Percentiles rank a stretch among this genome's conserved stretches.
Conservation (phyloP, 2,797 vertebrate genomes). For the Iguana delicatissima region DNA sequence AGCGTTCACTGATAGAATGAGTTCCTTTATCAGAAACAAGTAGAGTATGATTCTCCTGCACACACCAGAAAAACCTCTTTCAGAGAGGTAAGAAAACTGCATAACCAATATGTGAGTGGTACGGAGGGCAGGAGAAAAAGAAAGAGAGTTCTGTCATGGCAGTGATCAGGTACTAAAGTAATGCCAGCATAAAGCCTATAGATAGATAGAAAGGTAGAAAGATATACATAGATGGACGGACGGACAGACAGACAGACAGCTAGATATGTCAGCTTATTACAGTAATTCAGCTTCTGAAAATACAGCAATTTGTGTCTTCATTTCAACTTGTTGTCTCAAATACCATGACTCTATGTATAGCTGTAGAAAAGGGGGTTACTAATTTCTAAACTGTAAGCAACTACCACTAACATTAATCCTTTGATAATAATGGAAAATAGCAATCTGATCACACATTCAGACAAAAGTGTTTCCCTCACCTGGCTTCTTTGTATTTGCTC, state of each 20-base stretch:
- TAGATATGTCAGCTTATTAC: background rate
- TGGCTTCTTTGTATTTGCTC: background rate
- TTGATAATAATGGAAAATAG: background rate
- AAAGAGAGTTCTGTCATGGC: background rate
- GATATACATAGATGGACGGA: no score
- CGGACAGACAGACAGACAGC: no score
- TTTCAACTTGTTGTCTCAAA: background rate
- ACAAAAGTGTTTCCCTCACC: background rate
- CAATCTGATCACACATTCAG: background rate
- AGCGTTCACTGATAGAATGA: background rate
- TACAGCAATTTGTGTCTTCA: background rate
- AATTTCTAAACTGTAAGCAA: background rate
- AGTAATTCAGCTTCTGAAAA: slow-evolving; percentile 3
- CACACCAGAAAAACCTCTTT: background rate
- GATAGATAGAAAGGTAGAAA: no score
- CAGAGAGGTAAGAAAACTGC: background rate
- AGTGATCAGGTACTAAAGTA: background rate
- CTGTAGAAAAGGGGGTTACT: background rate
- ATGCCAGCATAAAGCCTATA: background rate
- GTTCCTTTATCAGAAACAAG: background rate
- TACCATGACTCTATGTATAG: background rate
- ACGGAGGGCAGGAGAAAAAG: background rate
- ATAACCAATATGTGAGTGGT: background rate
- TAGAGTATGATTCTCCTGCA: background rate
- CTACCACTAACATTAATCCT: background rate